phyloP scores from a whole-genome alignment of 1,140 invertebrate species.

The Bradynema listronoti region DNA sequence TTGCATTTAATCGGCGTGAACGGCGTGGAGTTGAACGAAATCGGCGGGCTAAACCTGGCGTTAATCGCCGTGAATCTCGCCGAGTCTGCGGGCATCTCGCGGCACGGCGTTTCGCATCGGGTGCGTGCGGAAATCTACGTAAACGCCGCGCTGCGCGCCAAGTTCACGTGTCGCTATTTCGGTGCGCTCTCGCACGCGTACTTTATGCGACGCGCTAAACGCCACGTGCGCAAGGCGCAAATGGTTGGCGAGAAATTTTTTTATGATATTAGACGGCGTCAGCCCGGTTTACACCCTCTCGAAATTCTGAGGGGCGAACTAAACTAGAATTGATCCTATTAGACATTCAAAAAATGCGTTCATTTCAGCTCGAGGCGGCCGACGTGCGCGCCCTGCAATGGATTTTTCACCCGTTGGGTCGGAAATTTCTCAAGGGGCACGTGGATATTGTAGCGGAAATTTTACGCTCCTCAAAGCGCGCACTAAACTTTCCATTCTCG shows the following conservation, averaged over 20 bases:
- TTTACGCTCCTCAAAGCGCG: slow-evolving; percentile 24
- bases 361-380: slow-evolving; percentile 18
- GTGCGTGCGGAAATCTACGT: slow-evolving; percentile 54
- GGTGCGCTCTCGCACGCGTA: slow-evolving; percentile 35
- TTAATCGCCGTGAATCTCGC: slow-evolving; percentile 52
- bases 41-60: slow-evolving; percentile 48
- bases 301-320: no score
- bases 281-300: no score
- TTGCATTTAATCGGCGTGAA: slow-evolving; percentile 47
- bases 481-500: slow-evolving; percentile 32
- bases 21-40: slow-evolving; percentile 7
- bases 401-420: slow-evolving; percentile 50
- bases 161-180: slow-evolving; percentile 36
- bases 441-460: neutral
- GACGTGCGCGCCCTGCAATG: slow-evolving; percentile 35
- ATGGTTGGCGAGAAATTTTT: slow-evolving; percentile 21
- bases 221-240: slow-evolving; percentile 24
- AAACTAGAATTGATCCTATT: no score
- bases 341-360: no score
- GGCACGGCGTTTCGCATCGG: slow-evolving; percentile 43
- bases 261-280: no score
- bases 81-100: slow-evolving; percentile 49
- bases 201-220: slow-evolving; percentile 45
- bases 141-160: slow-evolving; percentile 41
- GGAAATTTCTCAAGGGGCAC: slow-evolving; percentile 36